Evolutionary conservation across 2,797 vertebrate species (phyloP), one percentile per base, ranked within the genome.

Genomic region (Podargus strigoides): DNA sequence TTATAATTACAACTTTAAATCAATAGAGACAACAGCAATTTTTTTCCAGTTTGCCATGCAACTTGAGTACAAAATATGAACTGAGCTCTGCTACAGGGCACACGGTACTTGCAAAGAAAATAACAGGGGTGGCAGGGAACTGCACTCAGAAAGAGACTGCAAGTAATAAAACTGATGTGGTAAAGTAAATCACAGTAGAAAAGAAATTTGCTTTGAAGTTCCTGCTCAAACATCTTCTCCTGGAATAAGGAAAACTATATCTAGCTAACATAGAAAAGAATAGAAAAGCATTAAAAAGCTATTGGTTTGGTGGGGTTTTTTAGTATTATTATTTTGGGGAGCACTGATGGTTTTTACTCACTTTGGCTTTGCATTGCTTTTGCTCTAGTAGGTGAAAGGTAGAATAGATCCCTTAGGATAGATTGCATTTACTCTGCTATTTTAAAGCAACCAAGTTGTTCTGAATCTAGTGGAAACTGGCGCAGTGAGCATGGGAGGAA

Each of bases 381-480:
- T 69, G 42, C 44, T 88, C 2, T 73, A 32, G 60, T 39, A 90
- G 70, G 72, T 92, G 85, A 94, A 68, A 90, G 59, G 72, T 68
- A 63, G 59, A 78, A 39, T 8, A 90, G 42, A 66, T 72, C 83
- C 75, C 69, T 64, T 39, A 83, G 78, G 77, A 77, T 10, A 37
- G 37, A 50, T 44, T 62, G 37, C 36, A 67, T 95, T 89, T 92
- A 55, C 44, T 91, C 58, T 70, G 69, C 50, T 64, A 16, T 73
- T 84, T 88, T 42, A 56, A 53, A 89, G 69, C 56, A 86, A 58
- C 66, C 37, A 58, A 91, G 53, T n/a, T 86, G 80, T 82, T 91
- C 70, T 69, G 70, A 90, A 93, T 78, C 59, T 81, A 82, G 56
- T 90, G 90, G 73, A 93, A 96, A 94, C 67, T 93, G 90, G 87